Base-by-base conservation (phyloP, 2,113 vertebrate species). In the Hypomesus transpacificus region DNA sequence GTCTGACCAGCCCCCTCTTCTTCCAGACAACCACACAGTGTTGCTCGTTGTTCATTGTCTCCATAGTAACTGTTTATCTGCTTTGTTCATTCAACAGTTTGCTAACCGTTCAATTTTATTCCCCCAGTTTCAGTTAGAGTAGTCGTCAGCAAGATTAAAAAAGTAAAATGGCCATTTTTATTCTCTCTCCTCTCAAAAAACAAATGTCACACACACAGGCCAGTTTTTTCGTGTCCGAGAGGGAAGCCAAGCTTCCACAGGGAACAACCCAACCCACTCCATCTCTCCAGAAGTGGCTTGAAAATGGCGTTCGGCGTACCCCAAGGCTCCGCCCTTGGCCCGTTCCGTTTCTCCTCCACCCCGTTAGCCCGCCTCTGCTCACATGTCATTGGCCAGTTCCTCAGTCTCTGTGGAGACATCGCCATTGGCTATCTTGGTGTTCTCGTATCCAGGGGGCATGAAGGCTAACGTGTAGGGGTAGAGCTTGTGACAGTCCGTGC, bases 311-410 rank as follows among this genome's bases (percentile, higher is more conserved):
- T 85, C 74, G 89, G 87, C 77, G 83, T 87, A 17, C 85, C 86
- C 76, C 84, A 85, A 83, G 84, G 84, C 83, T 83, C 80, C 18
- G 66, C 78, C 83, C 81, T 85, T 65, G 77, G 84, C 83, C 84
- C 84, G 69, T 76, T 83, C 74, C 78, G 76, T 82, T 84, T 79
- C 62, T 78, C 79, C 64, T 79, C 66, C 64, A 77, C 66, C 31
- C 21, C 72, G 17, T 75, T 70, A 14, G 80, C 69, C 74, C 57
- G 50, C 64, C 52, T 5, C 16, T n/a, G 84, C 85, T 98, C 93
- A 98, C 88, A 99, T 98, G 91, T 99, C 97, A 80, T 98, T 98
- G 90, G 95, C 94, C 89, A 99, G 92, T 92, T 99, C 96, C 91
- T 98, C 97, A 4, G 93, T 98, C 94, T 88, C 95, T 82, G 90